phyloP scores from a whole-genome alignment of 2,797 vertebrate species.

The Rhodeus uyekii region DNA sequence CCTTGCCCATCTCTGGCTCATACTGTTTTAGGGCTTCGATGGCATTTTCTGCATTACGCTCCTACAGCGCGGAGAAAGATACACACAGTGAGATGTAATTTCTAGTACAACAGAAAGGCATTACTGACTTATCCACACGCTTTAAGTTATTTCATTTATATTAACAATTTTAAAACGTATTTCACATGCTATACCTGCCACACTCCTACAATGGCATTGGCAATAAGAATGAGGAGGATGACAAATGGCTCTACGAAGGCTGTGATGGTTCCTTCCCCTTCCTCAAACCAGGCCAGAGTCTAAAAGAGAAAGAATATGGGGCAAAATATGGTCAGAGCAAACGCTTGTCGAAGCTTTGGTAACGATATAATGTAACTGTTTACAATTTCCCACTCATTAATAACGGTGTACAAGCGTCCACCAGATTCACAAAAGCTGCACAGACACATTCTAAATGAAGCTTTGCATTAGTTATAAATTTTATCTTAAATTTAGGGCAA shows the following conservation, averaged over 20 bases:
- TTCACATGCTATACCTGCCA: constrained; percentile 74
- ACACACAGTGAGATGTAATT: background rate
- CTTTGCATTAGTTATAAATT: background rate
- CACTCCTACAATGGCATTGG: constrained; percentile 82
- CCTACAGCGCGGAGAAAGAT: constrained; percentile 58
- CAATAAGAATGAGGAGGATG: constrained; percentile 83
- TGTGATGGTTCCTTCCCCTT: constrained; percentile 81
- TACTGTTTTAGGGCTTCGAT: constrained; percentile 82
- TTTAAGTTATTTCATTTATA: background rate
- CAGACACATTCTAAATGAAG: background rate
- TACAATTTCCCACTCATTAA: background rate
- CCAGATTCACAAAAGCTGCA: background rate
- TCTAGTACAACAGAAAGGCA: background rate
- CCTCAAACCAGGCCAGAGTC: constrained; percentile 83
- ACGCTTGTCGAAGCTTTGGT: background rate
- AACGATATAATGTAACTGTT: background rate
- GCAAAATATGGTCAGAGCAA: background rate
- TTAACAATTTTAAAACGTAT: background rate
- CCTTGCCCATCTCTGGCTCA: constrained; percentile 82
- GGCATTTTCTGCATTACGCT: constrained; percentile 81
- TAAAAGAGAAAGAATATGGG: constrained; percentile 49
- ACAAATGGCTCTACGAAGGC: constrained; percentile 83
- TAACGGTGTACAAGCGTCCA: background rate
- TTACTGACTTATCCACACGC: background rate
- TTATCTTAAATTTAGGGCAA: background rate